phyloP scores from a whole-genome alignment of 2,888 invertebrate species.

The Cheilosia grossa region DNA sequence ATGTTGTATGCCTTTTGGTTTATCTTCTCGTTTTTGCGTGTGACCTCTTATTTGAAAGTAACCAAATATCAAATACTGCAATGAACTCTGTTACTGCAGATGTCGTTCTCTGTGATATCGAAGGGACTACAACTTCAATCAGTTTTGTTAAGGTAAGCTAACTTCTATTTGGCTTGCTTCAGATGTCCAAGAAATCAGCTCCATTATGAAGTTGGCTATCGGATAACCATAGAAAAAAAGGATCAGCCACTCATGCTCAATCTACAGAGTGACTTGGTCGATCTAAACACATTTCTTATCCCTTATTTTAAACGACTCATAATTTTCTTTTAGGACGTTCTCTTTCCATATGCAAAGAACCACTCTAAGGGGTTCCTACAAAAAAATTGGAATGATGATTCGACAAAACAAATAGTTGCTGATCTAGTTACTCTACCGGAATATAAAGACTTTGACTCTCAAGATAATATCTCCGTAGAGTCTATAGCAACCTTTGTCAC shows the following conservation, averaged over 20 bases:
- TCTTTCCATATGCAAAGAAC: conserved; percentile 90
- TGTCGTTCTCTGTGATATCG: conserved; percentile 87
- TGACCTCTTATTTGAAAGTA: neutral
- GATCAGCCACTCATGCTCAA: neutral
- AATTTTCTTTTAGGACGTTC: conserved; percentile 85
- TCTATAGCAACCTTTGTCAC: conserved; percentile 88
- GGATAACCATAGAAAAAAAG: neutral
- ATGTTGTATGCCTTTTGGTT: conserved; percentile 7
- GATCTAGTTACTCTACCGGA: conserved; percentile 85
- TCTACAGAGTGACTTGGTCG: neutral
- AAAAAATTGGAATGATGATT: conserved; percentile 88
- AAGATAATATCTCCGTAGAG: conserved; percentile 82
- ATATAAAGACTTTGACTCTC: conserved; percentile 82
- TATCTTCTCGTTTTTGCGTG: neutral
- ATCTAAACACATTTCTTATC: too few relatives aligned
- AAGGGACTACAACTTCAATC: conserved; percentile 90
- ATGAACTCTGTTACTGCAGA: conserved; percentile 62
- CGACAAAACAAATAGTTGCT: conserved; percentile 87
- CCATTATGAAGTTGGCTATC: too few relatives aligned
- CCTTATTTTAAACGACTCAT: too few relatives aligned
- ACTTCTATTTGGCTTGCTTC: neutral
- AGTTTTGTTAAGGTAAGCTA: conserved; percentile 86
- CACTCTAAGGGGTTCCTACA: conserved; percentile 89
- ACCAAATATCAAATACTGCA: neutral
- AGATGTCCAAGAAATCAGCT: too few relatives aligned